Conservation (phyloP, 2,888 invertebrate genomes). For the Eueremaeus valkanovi region DNA sequence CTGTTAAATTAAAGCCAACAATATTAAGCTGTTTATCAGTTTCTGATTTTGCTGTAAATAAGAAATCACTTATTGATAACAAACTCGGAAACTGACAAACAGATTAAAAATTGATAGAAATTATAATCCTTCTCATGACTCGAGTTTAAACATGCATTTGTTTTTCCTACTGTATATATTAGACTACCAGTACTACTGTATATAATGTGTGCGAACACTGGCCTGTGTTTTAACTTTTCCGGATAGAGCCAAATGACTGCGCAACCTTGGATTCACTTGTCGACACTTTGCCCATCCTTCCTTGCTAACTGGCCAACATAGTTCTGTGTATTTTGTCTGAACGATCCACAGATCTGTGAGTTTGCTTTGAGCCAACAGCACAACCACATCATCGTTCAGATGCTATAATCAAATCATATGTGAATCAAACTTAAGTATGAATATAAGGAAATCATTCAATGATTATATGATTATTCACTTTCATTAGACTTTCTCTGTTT, state of each 20-base stretch:
- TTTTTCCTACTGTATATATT: no score
- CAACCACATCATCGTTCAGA: slow-evolving; percentile 47
- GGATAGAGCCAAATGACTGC: slow-evolving; percentile 66
- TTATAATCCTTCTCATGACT: no score
- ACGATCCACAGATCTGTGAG: slow-evolving; percentile 66
- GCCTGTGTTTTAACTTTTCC: slow-evolving; percentile 57
- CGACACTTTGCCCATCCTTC: slow-evolving; percentile 58
- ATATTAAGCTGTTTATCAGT: no score
- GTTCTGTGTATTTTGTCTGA: slow-evolving; percentile 60
- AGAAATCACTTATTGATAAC: no score
- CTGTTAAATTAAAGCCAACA: no score
- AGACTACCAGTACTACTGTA: no score
- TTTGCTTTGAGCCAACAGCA: slow-evolving; percentile 50
- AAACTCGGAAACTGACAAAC: no score
- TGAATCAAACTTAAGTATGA: slow-evolving; percentile 16
- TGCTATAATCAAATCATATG: slow-evolving; percentile 32
- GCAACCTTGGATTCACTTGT: slow-evolving; percentile 60
- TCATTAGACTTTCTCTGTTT: no score
- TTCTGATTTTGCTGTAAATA: no score
- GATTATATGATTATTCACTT: not conserved
- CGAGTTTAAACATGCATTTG: not conserved
- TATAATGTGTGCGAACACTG: not conserved
- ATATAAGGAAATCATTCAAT: not conserved
- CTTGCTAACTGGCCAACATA: slow-evolving; percentile 49
- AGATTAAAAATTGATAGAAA: no score